Conservation (phyloP, 1,140 invertebrate species). For the Cheumatopsyche charites region DNA sequence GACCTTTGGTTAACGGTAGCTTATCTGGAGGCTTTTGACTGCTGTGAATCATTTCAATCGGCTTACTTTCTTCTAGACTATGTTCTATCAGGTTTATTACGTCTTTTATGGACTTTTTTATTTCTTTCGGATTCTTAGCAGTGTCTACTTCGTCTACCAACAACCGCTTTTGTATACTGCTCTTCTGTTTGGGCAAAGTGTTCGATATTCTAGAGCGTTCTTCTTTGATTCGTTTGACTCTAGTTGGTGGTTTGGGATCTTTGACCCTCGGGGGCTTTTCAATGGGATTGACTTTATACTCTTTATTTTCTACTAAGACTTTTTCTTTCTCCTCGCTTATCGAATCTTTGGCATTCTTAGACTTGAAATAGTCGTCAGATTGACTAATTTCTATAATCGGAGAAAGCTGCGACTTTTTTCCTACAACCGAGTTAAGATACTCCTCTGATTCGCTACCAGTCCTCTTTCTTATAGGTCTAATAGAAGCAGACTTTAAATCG, state of each 20-base stretch:
- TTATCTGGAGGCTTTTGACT: slow-evolving; percentile 70
- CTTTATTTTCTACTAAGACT: slow-evolving; percentile 34
- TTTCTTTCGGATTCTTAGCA: slow-evolving; percentile 50
- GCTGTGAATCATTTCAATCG: slow-evolving; percentile 68
- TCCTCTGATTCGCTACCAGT: slow-evolving; percentile 62
- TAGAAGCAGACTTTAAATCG: slow-evolving; percentile 62
- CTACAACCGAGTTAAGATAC: slow-evolving; percentile 60
- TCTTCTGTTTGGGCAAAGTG: slow-evolving; percentile 55
- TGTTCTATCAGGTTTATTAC: slow-evolving; percentile 59
- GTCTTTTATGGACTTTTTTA: slow-evolving; percentile 58
- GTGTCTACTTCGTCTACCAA: slow-evolving; percentile 56
- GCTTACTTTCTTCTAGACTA: slow-evolving; percentile 59
- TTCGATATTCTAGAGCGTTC: slow-evolving; percentile 27
- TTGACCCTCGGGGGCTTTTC: slow-evolving; percentile 58
- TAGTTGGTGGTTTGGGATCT: slow-evolving; percentile 55
- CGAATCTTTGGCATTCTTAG: slow-evolving; percentile 12
- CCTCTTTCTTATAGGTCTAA: slow-evolving; percentile 59
- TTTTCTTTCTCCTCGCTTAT: slow-evolving; percentile 27
- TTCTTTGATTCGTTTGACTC: slow-evolving; percentile 51
- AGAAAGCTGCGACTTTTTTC: slow-evolving; percentile 71
- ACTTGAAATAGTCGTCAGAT: slow-evolving; percentile 71
- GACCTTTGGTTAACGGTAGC: slow-evolving; percentile 67
- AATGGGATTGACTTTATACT: slow-evolving; percentile 59
- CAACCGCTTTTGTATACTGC: slow-evolving; percentile 54
- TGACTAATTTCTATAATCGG: slow-evolving; percentile 76